Conservation (phyloP, 2,113 vertebrate species). For the Oryzias curvinotus region DNA sequence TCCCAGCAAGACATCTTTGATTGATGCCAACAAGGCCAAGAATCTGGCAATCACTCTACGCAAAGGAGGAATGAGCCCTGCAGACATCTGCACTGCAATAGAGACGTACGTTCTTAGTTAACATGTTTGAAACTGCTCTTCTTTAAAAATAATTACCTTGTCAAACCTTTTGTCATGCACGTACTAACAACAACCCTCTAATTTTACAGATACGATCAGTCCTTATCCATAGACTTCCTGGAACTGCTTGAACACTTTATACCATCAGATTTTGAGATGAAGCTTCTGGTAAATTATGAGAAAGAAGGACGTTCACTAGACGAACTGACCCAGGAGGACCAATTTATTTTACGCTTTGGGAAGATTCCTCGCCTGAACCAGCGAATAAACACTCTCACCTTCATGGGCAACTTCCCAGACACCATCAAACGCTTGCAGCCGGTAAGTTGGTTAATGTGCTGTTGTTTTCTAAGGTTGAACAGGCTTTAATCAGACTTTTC, state of each 20-base stretch:
- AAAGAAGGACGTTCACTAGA: slow-evolving; percentile 82
- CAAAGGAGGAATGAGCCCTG: slow-evolving; percentile 83
- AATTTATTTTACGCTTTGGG: slow-evolving; percentile 89
- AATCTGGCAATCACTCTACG: slow-evolving; percentile 95
- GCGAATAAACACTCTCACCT: slow-evolving; percentile 90
- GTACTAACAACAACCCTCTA: not conserved
- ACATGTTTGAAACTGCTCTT: not conserved
- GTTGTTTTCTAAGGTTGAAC: not conserved
- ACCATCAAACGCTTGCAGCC: slow-evolving; percentile 86
- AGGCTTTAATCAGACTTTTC: slow-evolving; percentile 1
- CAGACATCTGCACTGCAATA: slow-evolving; percentile 89
- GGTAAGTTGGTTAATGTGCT: slow-evolving; percentile 66
- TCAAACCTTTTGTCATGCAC: not conserved
- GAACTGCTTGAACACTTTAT: slow-evolving; percentile 91
- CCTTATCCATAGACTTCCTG: slow-evolving; percentile 89
- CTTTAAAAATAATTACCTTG: not conserved
- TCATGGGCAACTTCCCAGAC: slow-evolving; percentile 92
- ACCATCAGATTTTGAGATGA: slow-evolving; percentile 89
- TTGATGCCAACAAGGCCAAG: slow-evolving; percentile 93
- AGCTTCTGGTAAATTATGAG: slow-evolving; percentile 87
- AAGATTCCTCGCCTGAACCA: slow-evolving; percentile 89
- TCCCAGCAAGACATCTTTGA: slow-evolving; percentile 84
- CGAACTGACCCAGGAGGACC: slow-evolving; percentile 88
- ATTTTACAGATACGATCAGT: slow-evolving; percentile 84
- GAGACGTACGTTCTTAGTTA: slow-evolving; percentile 79